A percentile compares a stretch with the other conserved stretches of the same genome.
Evolutionary conservation across 2,113 vertebrate genomes (phyloP).

Genomic region (Percina caprodes): DNA sequence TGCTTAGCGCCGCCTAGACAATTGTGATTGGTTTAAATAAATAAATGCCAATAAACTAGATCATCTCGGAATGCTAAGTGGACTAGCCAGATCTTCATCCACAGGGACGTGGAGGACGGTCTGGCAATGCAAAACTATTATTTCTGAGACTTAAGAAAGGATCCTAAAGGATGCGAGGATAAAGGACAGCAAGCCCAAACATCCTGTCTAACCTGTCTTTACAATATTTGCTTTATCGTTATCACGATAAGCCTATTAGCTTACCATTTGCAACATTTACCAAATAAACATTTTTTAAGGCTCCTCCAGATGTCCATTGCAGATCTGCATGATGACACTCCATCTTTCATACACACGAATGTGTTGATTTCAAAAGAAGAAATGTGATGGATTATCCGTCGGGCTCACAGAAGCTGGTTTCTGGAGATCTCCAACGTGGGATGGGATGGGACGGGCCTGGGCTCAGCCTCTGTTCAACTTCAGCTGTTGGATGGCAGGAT

Average conservation of each 20-base stretch:
- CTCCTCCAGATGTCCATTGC: background rate
- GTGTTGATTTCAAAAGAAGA: slow-evolving; percentile 5
- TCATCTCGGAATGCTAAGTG: too few species aligned
- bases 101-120: too few species aligned
- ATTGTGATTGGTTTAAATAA: too few species aligned
- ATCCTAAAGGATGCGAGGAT: too few species aligned
- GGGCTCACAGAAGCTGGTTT: slow-evolving; percentile 31
- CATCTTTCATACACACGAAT: slow-evolving; percentile 3
- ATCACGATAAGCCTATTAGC: background rate
- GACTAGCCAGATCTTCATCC: too few species aligned
- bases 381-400: slow-evolving; percentile 52
- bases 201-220: too few species aligned
- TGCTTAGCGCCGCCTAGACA: too few species aligned
- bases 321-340: background rate
- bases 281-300: background rate
- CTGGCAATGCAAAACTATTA: too few species aligned
- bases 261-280: background rate
- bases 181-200: too few species aligned
- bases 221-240: too few species aligned
- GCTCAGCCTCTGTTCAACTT: slow-evolving; percentile 61
- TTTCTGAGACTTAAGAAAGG: too few species aligned
- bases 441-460: slow-evolving; percentile 16
- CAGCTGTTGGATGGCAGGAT: slow-evolving; percentile 71
- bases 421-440: slow-evolving; percentile 32
- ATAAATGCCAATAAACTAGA: too few species aligned